Evolutionary conservation across 2,113 vertebrate genomes (phyloP), one percentile per base, ranked within the genome.

Genomic region (Prochilodus magdalenae): DNA sequence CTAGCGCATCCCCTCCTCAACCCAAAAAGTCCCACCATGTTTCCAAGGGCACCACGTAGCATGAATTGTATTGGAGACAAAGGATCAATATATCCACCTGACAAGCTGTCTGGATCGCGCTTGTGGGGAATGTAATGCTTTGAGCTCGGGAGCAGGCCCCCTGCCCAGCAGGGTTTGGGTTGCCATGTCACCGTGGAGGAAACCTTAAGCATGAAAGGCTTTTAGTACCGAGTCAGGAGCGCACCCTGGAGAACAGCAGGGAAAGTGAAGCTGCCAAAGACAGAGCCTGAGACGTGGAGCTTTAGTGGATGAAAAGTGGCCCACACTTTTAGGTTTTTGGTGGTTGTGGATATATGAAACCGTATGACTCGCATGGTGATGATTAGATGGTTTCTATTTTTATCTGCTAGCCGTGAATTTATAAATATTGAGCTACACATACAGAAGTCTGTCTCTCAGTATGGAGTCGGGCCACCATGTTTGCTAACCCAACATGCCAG

Each of bases 51-150:
- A 84, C 89, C 72, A 82, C 87, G 87, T 75, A 86, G 82, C 88
- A 87, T 93, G 90, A 93, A 91, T 92, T 90, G 92, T 90, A 82
- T 88, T 89, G 85, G 44, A 86, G 86, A 53, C 4, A 74, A 88
- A 88, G 85, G 87, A 88, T 91, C 89, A 93, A 93, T 91, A 92
- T 91, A 85, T 87, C 79, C 69, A 69, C 65, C 65, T 92, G 92
- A 93, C 90, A 91, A 90, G 88, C 84, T 91, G 89, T 92, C 92
- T 92, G 90, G 89, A 91, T 88, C 87, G 84, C 84, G 86, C 76
- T 87, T 88, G 86, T 85, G 78, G 89, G 90, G 83, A 90, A 91
- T 91, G 83, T 73, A 87, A 92, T 87, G 88, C 87, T 88, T 85
- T 85, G 86, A 87, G 87, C 85, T 87, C 91, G 88, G 89, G 15